Evolutionary conservation across 2,888 invertebrate genomes (phyloP).

Genomic region (Ophion slaviceki): DNA sequence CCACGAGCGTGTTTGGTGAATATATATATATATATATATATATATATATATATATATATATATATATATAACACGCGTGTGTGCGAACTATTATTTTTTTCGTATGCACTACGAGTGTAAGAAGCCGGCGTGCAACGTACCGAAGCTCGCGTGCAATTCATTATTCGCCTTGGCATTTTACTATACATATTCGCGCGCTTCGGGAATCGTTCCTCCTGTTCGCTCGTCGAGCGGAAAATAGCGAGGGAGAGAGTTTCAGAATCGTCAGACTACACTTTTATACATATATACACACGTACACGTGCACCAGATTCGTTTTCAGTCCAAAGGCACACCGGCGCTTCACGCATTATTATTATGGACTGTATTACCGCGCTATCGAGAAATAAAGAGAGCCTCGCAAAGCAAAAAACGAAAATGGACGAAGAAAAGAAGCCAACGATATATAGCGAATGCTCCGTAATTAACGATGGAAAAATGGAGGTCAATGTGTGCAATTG

Average conservation of each 20-base stretch:
- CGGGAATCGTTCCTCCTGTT: constrained; percentile 47
- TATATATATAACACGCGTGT: neutral
- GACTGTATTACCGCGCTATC: neutral
- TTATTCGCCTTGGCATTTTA: constrained; percentile 61
- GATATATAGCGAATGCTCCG: neutral
- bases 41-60: too few species aligned
- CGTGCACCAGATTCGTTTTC: constrained; percentile 60
- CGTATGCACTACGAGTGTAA: constrained; percentile 33
- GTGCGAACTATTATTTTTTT: constrained; percentile 24
- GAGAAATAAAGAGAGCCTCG: constrained; percentile 23
- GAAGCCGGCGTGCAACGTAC: constrained; percentile 60
- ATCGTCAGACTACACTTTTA: constrained; percentile 38
- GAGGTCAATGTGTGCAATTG: constrained; percentile 23
- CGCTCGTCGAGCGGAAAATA: constrained; percentile 64
- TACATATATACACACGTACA: neutral
- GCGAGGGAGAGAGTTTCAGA: constrained; percentile 61
- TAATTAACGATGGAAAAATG: constrained; percentile 27
- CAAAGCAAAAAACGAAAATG: constrained; percentile 7
- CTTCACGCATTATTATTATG: constrained; percentile 12
- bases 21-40: too few species aligned
- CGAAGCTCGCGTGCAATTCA: constrained; percentile 61
- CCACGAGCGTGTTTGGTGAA: too few species aligned
- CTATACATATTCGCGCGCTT: constrained; percentile 55
- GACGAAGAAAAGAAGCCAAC: neutral
- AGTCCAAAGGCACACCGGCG: constrained; percentile 38